Percentiles rank a stretch among this genome's conserved stretches.
Evolutionary conservation across 2,797 vertebrate species (phyloP).

Genomic region (Chaetodon trifasciatus): DNA sequence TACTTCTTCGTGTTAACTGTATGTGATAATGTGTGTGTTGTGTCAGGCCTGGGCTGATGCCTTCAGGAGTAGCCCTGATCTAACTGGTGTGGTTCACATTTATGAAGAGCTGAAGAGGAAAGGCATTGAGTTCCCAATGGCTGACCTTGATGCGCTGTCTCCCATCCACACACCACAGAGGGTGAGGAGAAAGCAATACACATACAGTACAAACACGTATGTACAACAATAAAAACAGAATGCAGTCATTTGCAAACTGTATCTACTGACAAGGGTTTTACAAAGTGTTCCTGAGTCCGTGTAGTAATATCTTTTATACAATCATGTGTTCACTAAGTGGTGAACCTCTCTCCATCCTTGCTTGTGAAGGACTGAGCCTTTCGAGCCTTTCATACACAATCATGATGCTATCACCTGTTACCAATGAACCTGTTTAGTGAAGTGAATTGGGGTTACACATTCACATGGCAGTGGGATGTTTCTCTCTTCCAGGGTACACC

Average conservation of each 20-base stretch:
- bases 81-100: conserved; percentile 97
- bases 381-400: too few relatives aligned
- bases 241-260: too few relatives aligned
- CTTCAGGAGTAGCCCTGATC: conserved; percentile 97
- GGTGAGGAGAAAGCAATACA: conserved; percentile 82
- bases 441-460: too few relatives aligned
- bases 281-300: too few relatives aligned
- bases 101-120: conserved; percentile 99
- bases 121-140: conserved; percentile 97
- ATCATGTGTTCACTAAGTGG: too few relatives aligned
- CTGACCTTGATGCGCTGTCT: conserved; percentile 95
- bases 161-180: conserved; percentile 99
- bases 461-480: neutral
- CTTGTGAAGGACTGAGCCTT: too few relatives aligned
- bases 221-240: neutral
- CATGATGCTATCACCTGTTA: too few relatives aligned
- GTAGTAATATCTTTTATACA: too few relatives aligned
- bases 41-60: conserved; percentile 97
- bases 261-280: too few relatives aligned
- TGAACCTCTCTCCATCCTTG: too few relatives aligned
- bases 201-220: neutral
- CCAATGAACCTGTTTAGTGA: too few relatives aligned
- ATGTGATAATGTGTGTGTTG: conserved; percentile 28
- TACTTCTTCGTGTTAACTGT: neutral
- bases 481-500: conserved; percentile 89